Evolutionary conservation across 2,797 vertebrate species (phyloP), one percentile per base, ranked within the genome.

Genomic region (Vespertilio murinus): DNA sequence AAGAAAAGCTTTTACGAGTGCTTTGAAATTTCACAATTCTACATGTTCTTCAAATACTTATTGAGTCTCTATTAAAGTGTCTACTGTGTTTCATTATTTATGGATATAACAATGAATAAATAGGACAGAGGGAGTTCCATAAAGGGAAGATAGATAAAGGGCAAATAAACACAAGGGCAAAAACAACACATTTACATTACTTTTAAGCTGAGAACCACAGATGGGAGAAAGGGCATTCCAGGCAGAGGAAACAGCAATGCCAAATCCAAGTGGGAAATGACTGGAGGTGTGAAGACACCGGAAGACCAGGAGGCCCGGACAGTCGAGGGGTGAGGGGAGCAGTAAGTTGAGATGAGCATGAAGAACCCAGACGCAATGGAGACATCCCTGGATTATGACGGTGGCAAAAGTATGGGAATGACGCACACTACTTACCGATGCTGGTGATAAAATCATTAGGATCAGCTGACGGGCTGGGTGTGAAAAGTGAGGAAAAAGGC

Each of bases 81-180:
- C 65, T 91, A 80, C 33, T 33, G 38, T 93, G 28, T 87, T 91
- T 95, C 9, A 28, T 75, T 91, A 87, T 80, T 56, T 54, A 42
- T 28, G 20, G 73, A 3, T 69, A 22, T 45, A 75, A 93, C 30
- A 94, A 52, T 86, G 30, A 96, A 9, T 56, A 70, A 96, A 9
- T 56, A 64, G 59, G 80, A 54, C 9, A 42, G 87, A 42, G 87
- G 10, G 10, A 10, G 59, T 8, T 93, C 33, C 61, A 35, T 56
- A 42, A 14, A 88, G 14, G 67, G n/a, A n/a, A 94, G 73, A 65
- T 23, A 87, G 20, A 78, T 8, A 42, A 83, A 81, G 16, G 56
- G 40, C 77, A 89, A 86, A 95, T 54, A 84, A 81, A 85, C 20
- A 92, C 54, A 84, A 54, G 90, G 89, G 69, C 11, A 90, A 30